Percentiles rank a stretch among this genome's conserved stretches.
Conservation (phyloP, 1,140 invertebrate genomes). For the Drosophila arawakana region DNA sequence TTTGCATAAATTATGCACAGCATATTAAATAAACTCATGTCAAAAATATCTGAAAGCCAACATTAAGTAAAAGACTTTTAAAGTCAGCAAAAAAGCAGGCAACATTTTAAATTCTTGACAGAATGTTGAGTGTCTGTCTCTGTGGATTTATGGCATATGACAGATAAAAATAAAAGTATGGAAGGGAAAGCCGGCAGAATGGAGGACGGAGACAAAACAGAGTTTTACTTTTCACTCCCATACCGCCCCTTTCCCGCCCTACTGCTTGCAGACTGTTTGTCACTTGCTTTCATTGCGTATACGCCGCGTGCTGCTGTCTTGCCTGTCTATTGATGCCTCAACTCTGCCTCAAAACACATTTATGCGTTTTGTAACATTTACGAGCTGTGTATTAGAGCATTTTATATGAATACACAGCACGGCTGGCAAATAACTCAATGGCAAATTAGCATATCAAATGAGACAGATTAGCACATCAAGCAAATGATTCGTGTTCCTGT, state of each 20-base stretch:
- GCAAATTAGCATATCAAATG: slow-evolving; percentile 71
- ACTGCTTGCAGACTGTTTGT: slow-evolving; percentile 43
- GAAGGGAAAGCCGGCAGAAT: slow-evolving; percentile 1
- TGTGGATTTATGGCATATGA: slow-evolving; percentile 61
- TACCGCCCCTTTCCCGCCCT: no score
- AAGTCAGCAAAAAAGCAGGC: slow-evolving; percentile 12
- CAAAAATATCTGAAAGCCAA: slow-evolving; percentile 3
- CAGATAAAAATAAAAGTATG: slow-evolving; percentile 52
- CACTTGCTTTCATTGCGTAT: slow-evolving; percentile 67
- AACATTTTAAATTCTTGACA: slow-evolving; percentile 39
- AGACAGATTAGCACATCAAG: slow-evolving; percentile 52
- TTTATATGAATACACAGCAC: slow-evolving; percentile 14
- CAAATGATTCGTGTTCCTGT: neutral
- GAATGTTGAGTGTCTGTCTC: slow-evolving; percentile 11
- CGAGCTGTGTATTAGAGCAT: slow-evolving; percentile 29
- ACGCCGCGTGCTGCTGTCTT: slow-evolving; percentile 45
- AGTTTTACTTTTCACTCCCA: neutral
- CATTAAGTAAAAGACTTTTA: slow-evolving; percentile 12
- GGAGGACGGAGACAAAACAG: slow-evolving; percentile 28
- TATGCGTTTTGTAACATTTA: slow-evolving; percentile 53
- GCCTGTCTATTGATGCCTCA: neutral
- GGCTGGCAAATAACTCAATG: slow-evolving; percentile 42
- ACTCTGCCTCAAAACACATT: slow-evolving; percentile 47
- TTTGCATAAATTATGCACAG: slow-evolving; percentile 10
- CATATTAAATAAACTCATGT: neutral